phyloP scores from a whole-genome alignment of 2,888 invertebrate species.

The Muschampia plurimacula region DNA sequence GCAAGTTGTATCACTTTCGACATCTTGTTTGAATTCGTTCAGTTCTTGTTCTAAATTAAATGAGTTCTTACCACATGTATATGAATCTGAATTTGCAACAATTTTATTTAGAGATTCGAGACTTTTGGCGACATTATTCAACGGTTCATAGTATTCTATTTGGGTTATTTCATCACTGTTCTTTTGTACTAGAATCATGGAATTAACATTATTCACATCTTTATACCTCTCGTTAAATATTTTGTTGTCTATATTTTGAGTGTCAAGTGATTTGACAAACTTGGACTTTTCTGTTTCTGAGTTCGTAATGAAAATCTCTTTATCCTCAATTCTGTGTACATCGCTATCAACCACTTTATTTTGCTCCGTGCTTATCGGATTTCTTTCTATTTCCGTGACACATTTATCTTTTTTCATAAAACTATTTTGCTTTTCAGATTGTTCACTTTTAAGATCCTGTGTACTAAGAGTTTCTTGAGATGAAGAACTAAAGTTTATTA shows the following conservation, averaged over 20 bases:
- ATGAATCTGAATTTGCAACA: neutral
- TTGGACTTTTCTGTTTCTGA: neutral
- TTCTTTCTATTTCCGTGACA: no score
- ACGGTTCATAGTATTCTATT: no score
- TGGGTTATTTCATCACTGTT: no score
- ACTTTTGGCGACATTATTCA: neutral
- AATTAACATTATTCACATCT: neutral
- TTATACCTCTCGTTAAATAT: neutral
- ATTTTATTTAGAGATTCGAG: neutral
- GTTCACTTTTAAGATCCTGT: neutral
- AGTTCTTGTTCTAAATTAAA: neutral
- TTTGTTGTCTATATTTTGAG: neutral
- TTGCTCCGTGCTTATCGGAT: no score
- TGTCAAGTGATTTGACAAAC: neutral
- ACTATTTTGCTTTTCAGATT: neutral
- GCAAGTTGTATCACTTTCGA: neutral
- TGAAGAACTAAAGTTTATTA: neutral
- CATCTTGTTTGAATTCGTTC: neutral
- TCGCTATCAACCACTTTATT: no score
- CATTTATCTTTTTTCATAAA: neutral
- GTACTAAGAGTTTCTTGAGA: neutral
- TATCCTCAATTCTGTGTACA: neutral
- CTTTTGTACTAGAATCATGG: no score
- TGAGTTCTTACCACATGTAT: neutral
- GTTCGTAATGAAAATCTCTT: neutral